These are phyloP conservation scores for Anolis sagrei DNA, from an alignment of 2,113 vertebrate species.

Conservation along the genomic window DNA sequence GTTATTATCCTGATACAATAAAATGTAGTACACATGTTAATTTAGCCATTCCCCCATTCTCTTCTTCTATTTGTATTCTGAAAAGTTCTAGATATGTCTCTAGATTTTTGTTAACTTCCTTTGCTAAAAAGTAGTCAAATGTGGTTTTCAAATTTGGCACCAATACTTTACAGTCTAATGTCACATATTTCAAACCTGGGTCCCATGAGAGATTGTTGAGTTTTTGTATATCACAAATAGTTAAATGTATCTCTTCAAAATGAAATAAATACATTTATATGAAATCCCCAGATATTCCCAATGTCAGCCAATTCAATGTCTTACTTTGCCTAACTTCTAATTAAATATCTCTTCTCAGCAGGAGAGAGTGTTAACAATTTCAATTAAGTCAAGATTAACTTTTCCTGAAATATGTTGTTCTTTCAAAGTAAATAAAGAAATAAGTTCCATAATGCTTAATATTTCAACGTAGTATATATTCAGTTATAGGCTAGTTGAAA, in stretches of 20 bases:
- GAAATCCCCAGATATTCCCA: background rate
- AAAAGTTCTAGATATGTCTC: too few relatives aligned
- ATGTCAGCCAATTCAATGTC: background rate
- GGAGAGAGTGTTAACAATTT: background rate
- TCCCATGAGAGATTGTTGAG: background rate
- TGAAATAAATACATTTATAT: background rate
- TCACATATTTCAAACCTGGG: background rate
- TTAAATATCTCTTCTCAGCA: background rate
- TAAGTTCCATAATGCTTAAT: background rate
- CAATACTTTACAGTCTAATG: background rate
- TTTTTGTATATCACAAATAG: background rate
- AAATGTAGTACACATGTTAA: too few relatives aligned
- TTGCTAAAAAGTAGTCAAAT: background rate
- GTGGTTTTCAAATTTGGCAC: background rate
- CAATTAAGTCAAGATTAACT: background rate
- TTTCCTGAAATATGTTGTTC: background rate
- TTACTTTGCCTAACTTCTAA: background rate
- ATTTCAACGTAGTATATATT: background rate
- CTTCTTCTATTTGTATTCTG: too few relatives aligned
- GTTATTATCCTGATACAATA: background rate
- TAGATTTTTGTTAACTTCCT: too few relatives aligned
- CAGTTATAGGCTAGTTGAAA: too few relatives aligned
- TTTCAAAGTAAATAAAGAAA: background rate
- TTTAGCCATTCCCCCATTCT: too few relatives aligned
- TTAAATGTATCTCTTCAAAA: background rate